phyloP scores from a whole-genome alignment of 2,113 vertebrate genomes.

The Prochilodus magdalenae region DNA sequence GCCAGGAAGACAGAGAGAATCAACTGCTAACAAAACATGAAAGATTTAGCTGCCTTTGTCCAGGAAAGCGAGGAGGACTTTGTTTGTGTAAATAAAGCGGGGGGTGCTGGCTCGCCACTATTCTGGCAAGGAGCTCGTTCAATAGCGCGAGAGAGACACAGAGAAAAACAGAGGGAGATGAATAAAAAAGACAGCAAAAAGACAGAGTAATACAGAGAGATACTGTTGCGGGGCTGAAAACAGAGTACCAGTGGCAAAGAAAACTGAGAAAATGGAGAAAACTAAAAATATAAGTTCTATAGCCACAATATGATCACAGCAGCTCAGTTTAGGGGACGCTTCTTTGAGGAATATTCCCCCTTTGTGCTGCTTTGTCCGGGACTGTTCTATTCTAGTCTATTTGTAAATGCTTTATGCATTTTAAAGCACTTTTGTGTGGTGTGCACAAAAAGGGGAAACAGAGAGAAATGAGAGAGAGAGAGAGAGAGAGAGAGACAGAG shows the following conservation, averaged over 20 bases:
- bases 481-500: conserved; percentile 56
- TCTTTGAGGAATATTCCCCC: neutral
- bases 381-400: neutral
- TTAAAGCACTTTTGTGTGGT: conserved; percentile 21
- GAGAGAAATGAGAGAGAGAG: conserved; percentile 52
- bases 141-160: conserved; percentile 74
- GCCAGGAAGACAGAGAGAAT: conserved; percentile 99
- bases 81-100: conserved; percentile 99
- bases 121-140: conserved; percentile 89
- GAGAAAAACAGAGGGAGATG: conserved; percentile 64
- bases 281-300: neutral
- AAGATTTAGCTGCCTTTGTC: conserved; percentile 99
- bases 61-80: conserved; percentile 98
- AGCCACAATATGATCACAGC: no score
- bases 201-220: conserved; percentile 27
- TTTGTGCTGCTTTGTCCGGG: neutral
- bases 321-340: no score
- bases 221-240: neutral
- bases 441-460: neutral
- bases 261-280: conserved; percentile 16
- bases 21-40: conserved; percentile 99
- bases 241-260: neutral
- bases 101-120: conserved; percentile 89
- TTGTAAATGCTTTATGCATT: conserved; percentile 33
- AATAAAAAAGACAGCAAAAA: conserved; percentile 61